Conservation (phyloP, 92 coral and sea anemone genomes). For the Epizoanthus fatuus region DNA sequence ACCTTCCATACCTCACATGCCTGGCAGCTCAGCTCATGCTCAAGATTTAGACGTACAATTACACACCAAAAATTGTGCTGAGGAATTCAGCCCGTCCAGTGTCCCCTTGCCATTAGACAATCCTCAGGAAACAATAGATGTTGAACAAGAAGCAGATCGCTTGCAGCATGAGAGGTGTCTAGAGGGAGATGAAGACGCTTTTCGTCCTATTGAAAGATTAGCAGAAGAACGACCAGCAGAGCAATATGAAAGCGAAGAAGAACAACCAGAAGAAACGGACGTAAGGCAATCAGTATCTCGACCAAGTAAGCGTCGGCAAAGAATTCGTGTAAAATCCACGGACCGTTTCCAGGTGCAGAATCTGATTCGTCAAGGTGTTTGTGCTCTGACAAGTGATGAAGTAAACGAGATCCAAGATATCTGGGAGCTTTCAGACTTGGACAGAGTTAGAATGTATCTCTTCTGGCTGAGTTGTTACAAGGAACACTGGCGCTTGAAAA, state of each 20-base stretch:
- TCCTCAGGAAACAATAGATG: constrained; percentile 39
- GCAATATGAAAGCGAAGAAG: background rate
- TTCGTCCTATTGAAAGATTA: constrained; percentile 26
- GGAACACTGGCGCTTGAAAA: constrained; percentile 12
- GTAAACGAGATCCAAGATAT: constrained; percentile 12
- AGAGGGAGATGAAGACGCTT: constrained; percentile 62
- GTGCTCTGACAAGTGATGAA: constrained; percentile 23
- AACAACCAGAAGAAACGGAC: constrained; percentile 11
- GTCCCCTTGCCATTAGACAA: no score
- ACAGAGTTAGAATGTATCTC: constrained; percentile 21
- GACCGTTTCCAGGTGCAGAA: constrained; percentile 11
- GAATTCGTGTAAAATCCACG: background rate
- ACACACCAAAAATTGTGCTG: background rate
- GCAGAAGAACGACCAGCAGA: background rate
- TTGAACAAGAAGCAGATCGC: constrained; percentile 60
- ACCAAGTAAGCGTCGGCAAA: background rate
- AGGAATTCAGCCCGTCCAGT: background rate
- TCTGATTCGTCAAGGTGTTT: constrained; percentile 10
- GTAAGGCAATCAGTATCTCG: background rate
- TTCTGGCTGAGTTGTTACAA: constrained; percentile 39
- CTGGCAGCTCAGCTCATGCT: background rate
- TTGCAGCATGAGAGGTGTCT: constrained; percentile 51
- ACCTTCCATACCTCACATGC: background rate
- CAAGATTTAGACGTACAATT: background rate
- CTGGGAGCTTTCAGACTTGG: constrained; percentile 36